Evolutionary conservation across 2,888 invertebrate species (phyloP).

Genomic region (Diplolepis rosae): DNA sequence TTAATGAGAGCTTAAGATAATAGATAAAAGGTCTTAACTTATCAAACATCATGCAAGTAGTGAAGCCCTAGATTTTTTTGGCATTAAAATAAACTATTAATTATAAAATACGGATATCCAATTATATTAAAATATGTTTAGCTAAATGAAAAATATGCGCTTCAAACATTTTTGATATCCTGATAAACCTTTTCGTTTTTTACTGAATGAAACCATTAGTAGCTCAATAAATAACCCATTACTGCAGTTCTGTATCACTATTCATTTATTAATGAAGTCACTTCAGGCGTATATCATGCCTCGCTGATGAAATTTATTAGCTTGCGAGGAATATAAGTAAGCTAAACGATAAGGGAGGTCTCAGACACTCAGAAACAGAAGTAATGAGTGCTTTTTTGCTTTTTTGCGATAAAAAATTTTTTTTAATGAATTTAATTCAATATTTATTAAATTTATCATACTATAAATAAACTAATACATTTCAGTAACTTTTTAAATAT

Average conservation of each 20-base stretch:
- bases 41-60: not conserved
- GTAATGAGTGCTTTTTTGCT: slow-evolving; percentile 7
- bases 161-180: not conserved
- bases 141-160: not conserved
- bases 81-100: not conserved
- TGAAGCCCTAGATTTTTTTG: not conserved
- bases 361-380: slow-evolving; percentile 3
- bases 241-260: slow-evolving; percentile 7
- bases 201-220: not conserved
- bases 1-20: not conserved
- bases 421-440: not conserved
- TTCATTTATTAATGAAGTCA: slow-evolving; percentile 17
- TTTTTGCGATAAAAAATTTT: not conserved
- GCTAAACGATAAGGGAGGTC: not conserved
- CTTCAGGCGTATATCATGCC: not conserved
- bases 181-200: not conserved
- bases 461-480: no score
- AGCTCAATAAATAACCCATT: slow-evolving; percentile 7
- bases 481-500: no score
- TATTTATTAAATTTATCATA: not conserved
- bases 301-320: slow-evolving; percentile 17
- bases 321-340: not conserved
- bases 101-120: not conserved
- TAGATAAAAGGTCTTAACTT: not conserved
- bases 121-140: not conserved